Percentiles rank a stretch among this genome's conserved stretches.
These are phyloP conservation scores for Lucilia sericata DNA, from an alignment of 1,140 invertebrate genomes.

Conservation along the genomic window DNA sequence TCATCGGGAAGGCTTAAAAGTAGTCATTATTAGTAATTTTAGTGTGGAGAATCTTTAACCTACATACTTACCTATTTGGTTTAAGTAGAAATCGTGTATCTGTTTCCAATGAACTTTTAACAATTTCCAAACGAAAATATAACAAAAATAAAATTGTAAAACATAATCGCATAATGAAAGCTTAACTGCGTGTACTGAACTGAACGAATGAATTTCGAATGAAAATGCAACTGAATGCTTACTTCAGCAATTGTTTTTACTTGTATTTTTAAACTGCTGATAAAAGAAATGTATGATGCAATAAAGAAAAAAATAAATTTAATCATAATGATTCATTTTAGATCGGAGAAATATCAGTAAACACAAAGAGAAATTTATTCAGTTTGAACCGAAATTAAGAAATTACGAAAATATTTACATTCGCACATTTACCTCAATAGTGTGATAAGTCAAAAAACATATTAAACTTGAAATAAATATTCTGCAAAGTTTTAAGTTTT, in stretches of 20 bases:
- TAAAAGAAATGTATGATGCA: not conserved
- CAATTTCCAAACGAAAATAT: not conserved
- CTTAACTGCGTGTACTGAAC: not conserved
- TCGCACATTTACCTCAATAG: no score
- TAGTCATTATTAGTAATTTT: not conserved
- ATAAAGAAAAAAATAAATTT: no score
- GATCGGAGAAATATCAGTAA: no score
- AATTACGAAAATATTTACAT: no score
- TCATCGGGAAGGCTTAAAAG: slow-evolving; percentile 69
- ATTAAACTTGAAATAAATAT: no score
- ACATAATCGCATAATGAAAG: not conserved
- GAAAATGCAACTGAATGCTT: not conserved
- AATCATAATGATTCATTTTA: no score
- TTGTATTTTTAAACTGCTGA: not conserved
- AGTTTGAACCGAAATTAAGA: no score
- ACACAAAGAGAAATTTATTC: no score
- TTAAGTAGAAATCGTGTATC: not conserved
- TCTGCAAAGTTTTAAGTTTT: no score
- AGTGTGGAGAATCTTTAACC: not conserved
- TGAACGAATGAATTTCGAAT: not conserved
- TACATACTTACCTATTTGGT: slow-evolving; percentile 14
- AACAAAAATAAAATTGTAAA: not conserved
- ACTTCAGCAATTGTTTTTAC: not conserved
- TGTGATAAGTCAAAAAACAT: no score
- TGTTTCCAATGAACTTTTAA: not conserved